Evolutionary conservation across 2,888 invertebrate species (phyloP), one percentile per base, ranked within the genome.

Genomic region (Oligia latruncula): DNA sequence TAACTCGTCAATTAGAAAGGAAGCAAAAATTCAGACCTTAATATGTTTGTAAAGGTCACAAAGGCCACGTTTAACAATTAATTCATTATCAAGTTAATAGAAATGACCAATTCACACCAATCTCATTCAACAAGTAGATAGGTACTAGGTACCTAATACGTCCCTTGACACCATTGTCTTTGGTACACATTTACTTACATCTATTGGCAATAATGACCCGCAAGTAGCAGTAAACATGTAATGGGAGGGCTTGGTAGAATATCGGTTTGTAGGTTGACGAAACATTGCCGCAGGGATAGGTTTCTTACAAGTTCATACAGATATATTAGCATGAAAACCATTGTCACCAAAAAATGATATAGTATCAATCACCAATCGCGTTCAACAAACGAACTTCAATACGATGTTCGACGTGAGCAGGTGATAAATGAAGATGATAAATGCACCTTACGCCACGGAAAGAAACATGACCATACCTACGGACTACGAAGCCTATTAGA

Each of bases 211-310:
- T 83, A 74, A 55, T 83, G 60, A 65, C 58, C 65, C 70, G 73
- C 43, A 75, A 84, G 60, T 60, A 29, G 46, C 20, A 46, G 52
- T 49, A 65, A 62, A 70, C 52, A 64, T 83, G 66, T 70, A 58
- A 55, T 60, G 29, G 35, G 64, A 52, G 68, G 40, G n/a, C 4
- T 46, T 3, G 11, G 20, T 58, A 9, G 8, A n/a, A 58, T 72
- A 76, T 70, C 84, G 72, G 84, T 84, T 83, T 52, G n/a, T 71
- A 11, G 52, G 17, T 35, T 83, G 49, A 73, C 52, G 70, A 80
- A 80, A 84, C 2, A 23, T 64, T 46, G 23, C 1, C n/a, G 9
- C 49, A 66, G 67, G 55, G 52, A 20, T 17, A n/a, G 20, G 15
- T 35, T 62, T 20, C 11, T 43, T 8, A 20, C 15, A 66, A 40